These are phyloP conservation scores for Amphipyra tragopoginis DNA, from an alignment of 2,888 invertebrate genomes.

Conservation along the genomic window DNA sequence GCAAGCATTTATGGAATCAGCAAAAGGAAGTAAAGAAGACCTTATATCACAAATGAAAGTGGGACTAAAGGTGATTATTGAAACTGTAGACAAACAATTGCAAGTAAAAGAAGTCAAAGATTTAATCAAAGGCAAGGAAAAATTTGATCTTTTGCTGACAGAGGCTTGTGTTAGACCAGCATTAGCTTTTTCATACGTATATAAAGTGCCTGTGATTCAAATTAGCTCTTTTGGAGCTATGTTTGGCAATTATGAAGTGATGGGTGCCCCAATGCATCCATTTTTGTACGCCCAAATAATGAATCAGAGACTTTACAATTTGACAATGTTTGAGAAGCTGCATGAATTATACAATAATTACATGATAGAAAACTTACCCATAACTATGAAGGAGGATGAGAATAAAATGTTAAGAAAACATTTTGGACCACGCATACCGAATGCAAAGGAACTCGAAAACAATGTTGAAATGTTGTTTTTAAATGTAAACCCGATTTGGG, in stretches of 20 bases:
- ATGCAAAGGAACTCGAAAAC: constrained; percentile 55
- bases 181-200: constrained; percentile 59
- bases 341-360: constrained; percentile 55
- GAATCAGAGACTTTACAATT: constrained; percentile 58
- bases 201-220: constrained; percentile 69
- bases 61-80: constrained; percentile 20
- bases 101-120: constrained; percentile 54
- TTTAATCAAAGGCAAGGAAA: constrained; percentile 54
- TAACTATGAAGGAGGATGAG: constrained; percentile 27
- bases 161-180: constrained; percentile 60
- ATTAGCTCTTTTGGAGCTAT: constrained; percentile 66
- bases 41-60: constrained; percentile 35
- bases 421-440: constrained; percentile 62
- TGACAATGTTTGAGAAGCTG: constrained; percentile 65
- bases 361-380: constrained; percentile 6
- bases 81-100: constrained; percentile 54
- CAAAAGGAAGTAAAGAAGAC: constrained; percentile 39
- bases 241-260: constrained; percentile 40
- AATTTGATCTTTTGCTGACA: constrained; percentile 69
- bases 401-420: constrained; percentile 49
- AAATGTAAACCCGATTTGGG: constrained; percentile 77
- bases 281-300: constrained; percentile 60
- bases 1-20: constrained; percentile 23
- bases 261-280: constrained; percentile 68
- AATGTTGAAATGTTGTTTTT: constrained; percentile 78